Evolutionary conservation across 2,797 vertebrate species (phyloP), one percentile per base, ranked within the genome.

Genomic region (Huso huso): DNA sequence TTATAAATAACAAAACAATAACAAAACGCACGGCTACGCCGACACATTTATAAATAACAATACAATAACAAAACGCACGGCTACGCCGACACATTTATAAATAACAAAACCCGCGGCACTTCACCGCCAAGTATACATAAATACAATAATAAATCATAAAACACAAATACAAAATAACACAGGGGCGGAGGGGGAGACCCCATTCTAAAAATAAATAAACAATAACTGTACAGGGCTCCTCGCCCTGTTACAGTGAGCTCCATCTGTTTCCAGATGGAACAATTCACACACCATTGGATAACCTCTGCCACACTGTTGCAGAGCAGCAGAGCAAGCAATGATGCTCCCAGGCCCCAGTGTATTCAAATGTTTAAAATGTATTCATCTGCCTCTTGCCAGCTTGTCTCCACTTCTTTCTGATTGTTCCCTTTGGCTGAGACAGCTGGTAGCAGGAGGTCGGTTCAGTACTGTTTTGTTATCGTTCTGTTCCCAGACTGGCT

Each of bases 241-340:
- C 15, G 15, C 15, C 15, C 15, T 18, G 15, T 18, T 18, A 18
- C 15, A 65, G 65, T 69, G 73, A 65, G 79, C 71, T 78, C 69
- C 74, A 75, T 84, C 79, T 84, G 77, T 72, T 72, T 71, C 75
- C 73, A 77, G 77, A 84, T 78, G 78, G 79, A 79, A 84, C 69
- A 65, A 71, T 84, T 89, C 87, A 75, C 79, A 83, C 79, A 78
- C 69, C 66, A 72, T 69, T 82, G 80, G 72, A 79, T 82, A 75
- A 76, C 62, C 73, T 78, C 75, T 79, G 84, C 79, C 78, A 73
- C 64, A 80, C 78, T 74, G 80, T 78, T 76, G 79, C 61, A 66
- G 80, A 71, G 84, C 83, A 86, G 74, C 73, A 73, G 81, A 84
- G 86, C 84, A 83, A 76, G 77, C 86, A 83, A 87, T 77, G 63